Conservation (phyloP, 2,888 invertebrate species). For the Pachymerium ferrugineum region DNA sequence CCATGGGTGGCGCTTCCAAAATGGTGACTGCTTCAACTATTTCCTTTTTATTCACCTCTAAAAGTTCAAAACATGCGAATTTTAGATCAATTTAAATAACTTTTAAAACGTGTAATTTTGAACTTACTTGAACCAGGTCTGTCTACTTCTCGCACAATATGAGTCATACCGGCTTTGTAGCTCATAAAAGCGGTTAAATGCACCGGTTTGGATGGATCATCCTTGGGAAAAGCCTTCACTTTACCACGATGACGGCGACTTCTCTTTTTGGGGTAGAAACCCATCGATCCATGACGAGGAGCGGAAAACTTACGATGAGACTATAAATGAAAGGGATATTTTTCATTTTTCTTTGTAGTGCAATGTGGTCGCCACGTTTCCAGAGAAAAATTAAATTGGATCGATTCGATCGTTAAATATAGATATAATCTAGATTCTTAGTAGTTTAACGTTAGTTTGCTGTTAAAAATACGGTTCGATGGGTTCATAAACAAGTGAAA, state of each 20-base stretch:
- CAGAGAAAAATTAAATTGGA: no score
- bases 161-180: constrained; percentile 99
- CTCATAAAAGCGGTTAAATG: constrained; percentile 96
- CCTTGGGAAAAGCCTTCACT: constrained; percentile 99
- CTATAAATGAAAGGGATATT: constrained; percentile 55
- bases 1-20: constrained; percentile 96
- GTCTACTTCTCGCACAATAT: constrained; percentile 96
- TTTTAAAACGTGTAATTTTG: neutral
- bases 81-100: neutral
- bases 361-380: neutral
- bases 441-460: no score
- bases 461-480: no score
- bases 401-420: no score
- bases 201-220: constrained; percentile 92
- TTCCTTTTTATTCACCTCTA: constrained; percentile 99
- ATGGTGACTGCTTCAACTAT: constrained; percentile 98
- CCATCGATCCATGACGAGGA: constrained; percentile 99
- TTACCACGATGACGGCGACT: constrained; percentile 95
- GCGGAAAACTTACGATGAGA: constrained; percentile 99
- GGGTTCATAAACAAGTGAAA: no score
- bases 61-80: neutral
- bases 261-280: constrained; percentile 98
- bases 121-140: constrained; percentile 96
- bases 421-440: no score
- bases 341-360: neutral